Percentiles rank a stretch among this genome's conserved stretches.
Evolutionary conservation across 2,113 vertebrate species (phyloP).

Genomic region (Myocastor coypus): DNA sequence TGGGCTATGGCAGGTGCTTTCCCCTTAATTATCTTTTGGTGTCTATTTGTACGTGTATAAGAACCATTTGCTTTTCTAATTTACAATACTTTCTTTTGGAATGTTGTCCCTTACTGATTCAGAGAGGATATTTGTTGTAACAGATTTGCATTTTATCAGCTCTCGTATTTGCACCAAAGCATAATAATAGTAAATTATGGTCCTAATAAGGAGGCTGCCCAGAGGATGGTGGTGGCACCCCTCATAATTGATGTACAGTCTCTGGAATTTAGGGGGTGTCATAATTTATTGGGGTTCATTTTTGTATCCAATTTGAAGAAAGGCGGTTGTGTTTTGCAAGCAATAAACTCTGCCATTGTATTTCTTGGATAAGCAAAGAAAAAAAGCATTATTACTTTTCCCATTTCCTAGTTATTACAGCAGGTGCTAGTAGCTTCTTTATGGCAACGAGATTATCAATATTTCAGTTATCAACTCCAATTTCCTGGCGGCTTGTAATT

Average conservation of each 20-base stretch:
- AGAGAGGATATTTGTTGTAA: conserved; percentile 86
- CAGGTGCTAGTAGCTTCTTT: conserved; percentile 82
- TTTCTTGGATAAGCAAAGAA: conserved; percentile 87
- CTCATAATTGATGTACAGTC: conserved; percentile 87
- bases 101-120: conserved; percentile 82
- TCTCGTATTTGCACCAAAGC: conserved; percentile 83
- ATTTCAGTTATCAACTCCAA: conserved; percentile 83
- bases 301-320: conserved; percentile 88
- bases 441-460: conserved; percentile 83
- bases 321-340: conserved; percentile 88
- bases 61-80: conserved; percentile 80
- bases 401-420: conserved; percentile 83
- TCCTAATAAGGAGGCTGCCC: conserved; percentile 88
- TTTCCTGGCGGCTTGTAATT: conserved; percentile 81
- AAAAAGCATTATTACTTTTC: conserved; percentile 81
- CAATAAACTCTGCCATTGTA: conserved; percentile 85
- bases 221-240: conserved; percentile 81
- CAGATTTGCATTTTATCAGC: conserved; percentile 89
- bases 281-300: conserved; percentile 88
- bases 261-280: conserved; percentile 88
- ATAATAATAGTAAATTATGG: conserved; percentile 90
- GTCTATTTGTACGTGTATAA: conserved; percentile 62
- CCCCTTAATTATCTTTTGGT: conserved; percentile 72
- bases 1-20: background rate
- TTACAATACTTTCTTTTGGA: conserved; percentile 82